Base-by-base conservation (phyloP, 2,888 invertebrate genomes). In the Octonoba sinensis region DNA sequence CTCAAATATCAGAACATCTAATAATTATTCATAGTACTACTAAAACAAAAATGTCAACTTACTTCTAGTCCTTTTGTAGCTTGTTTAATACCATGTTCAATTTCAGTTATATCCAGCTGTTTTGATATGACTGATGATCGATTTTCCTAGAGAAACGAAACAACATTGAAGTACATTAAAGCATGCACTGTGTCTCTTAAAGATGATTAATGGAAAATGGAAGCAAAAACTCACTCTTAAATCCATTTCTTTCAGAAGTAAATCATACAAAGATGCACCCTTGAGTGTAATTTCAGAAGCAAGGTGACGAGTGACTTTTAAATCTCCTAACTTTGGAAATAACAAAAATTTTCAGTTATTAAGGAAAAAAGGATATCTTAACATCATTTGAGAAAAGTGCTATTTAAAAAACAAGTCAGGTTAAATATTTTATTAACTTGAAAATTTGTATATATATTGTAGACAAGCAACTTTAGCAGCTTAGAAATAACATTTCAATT, bases 201-300 rank as follows among this genome's bases (percentile, higher is more conserved):
- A 57, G 20, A 24, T 57, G 57, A 36, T 1, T 36, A 36, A 11
- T 1, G 8, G n/a, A 12, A 62, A 15, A n/a, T 44, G 46, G 18
- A 3, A 24, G 22, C 6, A 57, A 15, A 22, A 49, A 56, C 66
- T 78, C 84, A 86, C 85, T n/a, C 84, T 93, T 85, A 95, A 91
- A 83, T 95, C 93, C 6, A 94, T 92, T 90, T 99, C 99, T 87
- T 96, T 95, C 0, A 94, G 94, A 0, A 99, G 90, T 44, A 99
- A 89, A 87, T 99, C 98, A 87, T 95, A 96, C 4, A 99, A 91
- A 20, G 93, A 92, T 0, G 97, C 96, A 0, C 99, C 99, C 84
- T 94, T 94, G 3, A 93, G 92, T 0, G 98, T 98, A 62, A 99
- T 93, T 86, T 97, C 95, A 0, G 95, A 94, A 0, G 97, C 96